Evolutionary conservation across 2,797 vertebrate genomes (phyloP).

Genomic region (Chloroceryle amazona): DNA sequence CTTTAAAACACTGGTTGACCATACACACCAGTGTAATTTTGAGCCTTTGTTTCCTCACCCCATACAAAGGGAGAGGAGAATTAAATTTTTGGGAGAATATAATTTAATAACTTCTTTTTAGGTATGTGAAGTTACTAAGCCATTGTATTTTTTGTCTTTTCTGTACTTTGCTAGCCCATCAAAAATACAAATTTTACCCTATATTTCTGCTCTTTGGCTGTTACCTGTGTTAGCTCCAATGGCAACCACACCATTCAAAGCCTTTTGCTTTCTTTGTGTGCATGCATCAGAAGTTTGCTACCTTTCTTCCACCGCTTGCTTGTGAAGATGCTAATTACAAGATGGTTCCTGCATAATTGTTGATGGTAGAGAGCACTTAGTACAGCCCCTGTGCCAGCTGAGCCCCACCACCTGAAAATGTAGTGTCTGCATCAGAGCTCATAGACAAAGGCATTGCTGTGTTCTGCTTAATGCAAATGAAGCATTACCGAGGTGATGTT

Average conservation of each 20-base stretch:
- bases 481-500: neutral
- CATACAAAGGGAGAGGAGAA: neutral
- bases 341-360: conserved; percentile 5
- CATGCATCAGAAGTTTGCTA: conserved; percentile 25
- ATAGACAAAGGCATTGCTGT: neutral
- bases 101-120: neutral
- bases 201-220: neutral
- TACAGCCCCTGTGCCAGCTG: conserved; percentile 26
- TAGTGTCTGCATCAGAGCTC: neutral
- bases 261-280: neutral
- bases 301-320: neutral
- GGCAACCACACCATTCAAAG: neutral
- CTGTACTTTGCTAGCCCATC: neutral
- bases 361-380: neutral
- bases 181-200: neutral
- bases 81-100: neutral
- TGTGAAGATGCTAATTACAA: conserved; percentile 19
- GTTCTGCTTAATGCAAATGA: neutral
- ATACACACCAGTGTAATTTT: neutral
- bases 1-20: neutral
- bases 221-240: neutral
- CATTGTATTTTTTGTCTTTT: neutral
- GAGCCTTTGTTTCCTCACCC: neutral
- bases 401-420: neutral
- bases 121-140: neutral